Conservation (phyloP, 2,888 invertebrate genomes). For the Tortrix viridana region DNA sequence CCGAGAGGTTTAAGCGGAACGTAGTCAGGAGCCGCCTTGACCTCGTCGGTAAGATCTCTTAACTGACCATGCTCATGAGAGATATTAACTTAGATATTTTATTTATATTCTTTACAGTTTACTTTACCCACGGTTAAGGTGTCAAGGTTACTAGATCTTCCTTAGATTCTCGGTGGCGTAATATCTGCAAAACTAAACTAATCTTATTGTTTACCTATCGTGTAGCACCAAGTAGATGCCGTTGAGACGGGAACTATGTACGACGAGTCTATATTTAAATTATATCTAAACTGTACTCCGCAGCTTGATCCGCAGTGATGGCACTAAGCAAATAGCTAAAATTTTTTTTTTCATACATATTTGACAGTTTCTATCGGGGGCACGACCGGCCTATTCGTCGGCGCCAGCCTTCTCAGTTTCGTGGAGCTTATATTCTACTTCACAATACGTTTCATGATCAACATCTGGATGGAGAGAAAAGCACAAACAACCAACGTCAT, state of each 20-base stretch:
- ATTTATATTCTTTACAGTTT: slow-evolving; percentile 5
- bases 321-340: too few relatives aligned
- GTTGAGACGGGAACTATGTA: too few relatives aligned
- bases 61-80: slow-evolving; percentile 14
- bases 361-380: slow-evolving; percentile 87
- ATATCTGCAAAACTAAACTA: slow-evolving; percentile 8
- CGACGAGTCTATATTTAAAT: too few relatives aligned
- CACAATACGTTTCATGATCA: slow-evolving; percentile 78
- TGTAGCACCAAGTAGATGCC: neutral
- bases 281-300: too few relatives aligned
- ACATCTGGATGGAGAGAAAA: slow-evolving; percentile 57
- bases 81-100: slow-evolving; percentile 22
- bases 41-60: slow-evolving; percentile 81
- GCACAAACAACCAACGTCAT: slow-evolving; percentile 38
- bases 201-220: neutral
- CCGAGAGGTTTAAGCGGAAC: slow-evolving; percentile 86
- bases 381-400: slow-evolving; percentile 86
- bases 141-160: slow-evolving; percentile 20
- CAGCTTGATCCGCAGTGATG: too few relatives aligned
- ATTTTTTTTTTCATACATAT: slow-evolving; percentile 7
- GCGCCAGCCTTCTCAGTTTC: slow-evolving; percentile 87
- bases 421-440: slow-evolving; percentile 86
- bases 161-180: neutral
- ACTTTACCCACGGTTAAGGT: slow-evolving; percentile 20
- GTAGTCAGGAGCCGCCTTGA: slow-evolving; percentile 87